Evolutionary conservation across 1,140 invertebrate genomes (phyloP).

Genomic region (Leptonema lineaticorne): DNA sequence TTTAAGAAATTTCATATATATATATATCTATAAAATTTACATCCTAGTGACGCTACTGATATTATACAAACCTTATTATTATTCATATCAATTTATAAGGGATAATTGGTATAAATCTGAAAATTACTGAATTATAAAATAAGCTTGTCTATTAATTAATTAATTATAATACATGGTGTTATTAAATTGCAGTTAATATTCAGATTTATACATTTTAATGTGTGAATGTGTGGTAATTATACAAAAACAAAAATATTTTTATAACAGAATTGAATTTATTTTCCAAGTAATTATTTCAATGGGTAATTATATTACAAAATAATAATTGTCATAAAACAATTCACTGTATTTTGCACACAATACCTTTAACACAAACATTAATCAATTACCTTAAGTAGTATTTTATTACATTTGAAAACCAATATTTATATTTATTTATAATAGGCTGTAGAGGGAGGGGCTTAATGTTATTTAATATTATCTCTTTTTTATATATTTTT

Average conservation of each 20-base stretch:
- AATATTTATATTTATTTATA: slow-evolving; percentile 40
- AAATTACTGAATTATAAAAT: too few species aligned
- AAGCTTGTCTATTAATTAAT: too few species aligned
- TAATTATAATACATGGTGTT: too few species aligned
- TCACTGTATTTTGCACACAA: slow-evolving; percentile 43
- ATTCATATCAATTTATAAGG: too few species aligned
- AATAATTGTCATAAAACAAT: slow-evolving; percentile 42
- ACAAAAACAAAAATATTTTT: slow-evolving; percentile 17
- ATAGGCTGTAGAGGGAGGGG: slow-evolving; percentile 34
- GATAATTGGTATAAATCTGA: too few species aligned
- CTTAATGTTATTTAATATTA: slow-evolving; percentile 37
- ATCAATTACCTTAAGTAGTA: slow-evolving; percentile 39
- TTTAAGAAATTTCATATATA: too few species aligned
- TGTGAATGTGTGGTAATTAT: not conserved
- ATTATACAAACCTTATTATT: too few species aligned
- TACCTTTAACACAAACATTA: slow-evolving; percentile 43
- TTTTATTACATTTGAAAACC: slow-evolving; percentile 42
- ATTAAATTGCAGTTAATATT: too few species aligned
- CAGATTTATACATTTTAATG: not conserved
- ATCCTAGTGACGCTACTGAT: too few species aligned
- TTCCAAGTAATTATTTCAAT: slow-evolving; percentile 43
- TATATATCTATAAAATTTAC: too few species aligned
- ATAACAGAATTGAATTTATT: slow-evolving; percentile 43
- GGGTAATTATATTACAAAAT: slow-evolving; percentile 44
- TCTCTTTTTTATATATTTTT: slow-evolving; percentile 40